Evolutionary conservation across 2,113 vertebrate species (phyloP).

Genomic region (Entomyzon cyanotis): DNA sequence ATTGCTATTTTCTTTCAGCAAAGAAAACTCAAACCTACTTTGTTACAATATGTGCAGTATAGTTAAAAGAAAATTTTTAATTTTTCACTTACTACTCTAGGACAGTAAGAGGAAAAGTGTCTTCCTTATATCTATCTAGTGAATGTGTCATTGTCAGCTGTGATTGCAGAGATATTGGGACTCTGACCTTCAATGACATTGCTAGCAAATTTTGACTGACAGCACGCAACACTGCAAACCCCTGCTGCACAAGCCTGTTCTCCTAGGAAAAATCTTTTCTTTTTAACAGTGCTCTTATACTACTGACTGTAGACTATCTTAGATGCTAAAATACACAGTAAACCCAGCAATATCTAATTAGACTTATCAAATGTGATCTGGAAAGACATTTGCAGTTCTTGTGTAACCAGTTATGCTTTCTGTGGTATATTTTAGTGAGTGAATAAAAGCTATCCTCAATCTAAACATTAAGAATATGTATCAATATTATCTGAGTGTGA

Average conservation of each 20-base stretch:
- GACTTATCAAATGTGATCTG: neutral
- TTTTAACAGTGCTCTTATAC: neutral
- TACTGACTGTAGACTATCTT: neutral
- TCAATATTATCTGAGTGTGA: neutral
- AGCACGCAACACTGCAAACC: constrained; percentile 52
- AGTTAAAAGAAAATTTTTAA: constrained; percentile 33
- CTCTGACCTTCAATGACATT: constrained; percentile 79
- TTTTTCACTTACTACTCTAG: constrained; percentile 24
- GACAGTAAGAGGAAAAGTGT: constrained; percentile 14
- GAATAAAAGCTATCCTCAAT: neutral
- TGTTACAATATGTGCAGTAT: neutral
- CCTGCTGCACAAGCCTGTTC: constrained; percentile 12
- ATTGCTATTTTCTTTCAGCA: neutral
- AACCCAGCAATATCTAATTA: neutral
- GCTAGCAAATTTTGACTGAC: constrained; percentile 74
- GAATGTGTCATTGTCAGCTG: constrained; percentile 54
- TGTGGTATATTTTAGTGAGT: neutral
- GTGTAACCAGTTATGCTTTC: neutral
- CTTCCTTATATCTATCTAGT: constrained; percentile 50
- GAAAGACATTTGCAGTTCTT: neutral
- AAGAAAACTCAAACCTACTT: neutral
- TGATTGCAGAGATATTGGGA: constrained; percentile 67
- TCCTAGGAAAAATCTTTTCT: constrained; percentile 57
- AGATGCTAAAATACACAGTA: neutral
- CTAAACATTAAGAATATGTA: neutral